Percentiles rank a stretch among this genome's conserved stretches.
phyloP scores from a whole-genome alignment of 2,113 vertebrate genomes.

The Halichoerus grypus region DNA sequence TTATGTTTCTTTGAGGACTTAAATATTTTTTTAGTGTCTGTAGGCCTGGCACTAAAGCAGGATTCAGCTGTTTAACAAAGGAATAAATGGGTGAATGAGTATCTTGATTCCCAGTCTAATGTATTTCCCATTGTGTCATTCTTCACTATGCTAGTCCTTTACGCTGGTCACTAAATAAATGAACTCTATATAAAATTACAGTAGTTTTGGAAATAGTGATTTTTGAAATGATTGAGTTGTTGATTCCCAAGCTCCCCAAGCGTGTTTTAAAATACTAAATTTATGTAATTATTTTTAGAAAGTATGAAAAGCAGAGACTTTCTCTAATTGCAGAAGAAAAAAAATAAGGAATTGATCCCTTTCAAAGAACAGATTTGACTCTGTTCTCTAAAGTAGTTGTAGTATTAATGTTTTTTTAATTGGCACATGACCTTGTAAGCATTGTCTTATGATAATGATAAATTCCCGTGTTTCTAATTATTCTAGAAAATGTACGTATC shows the following conservation, averaged over 20 bases:
- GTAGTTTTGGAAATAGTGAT: not conserved
- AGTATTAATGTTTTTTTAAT: not conserved
- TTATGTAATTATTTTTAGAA: conserved; percentile 52
- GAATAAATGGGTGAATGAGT: not conserved
- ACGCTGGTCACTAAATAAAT: not conserved
- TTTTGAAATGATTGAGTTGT: conserved; percentile 54
- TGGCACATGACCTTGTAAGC: not conserved
- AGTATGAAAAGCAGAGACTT: not conserved
- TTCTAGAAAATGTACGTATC: conserved; percentile 17
- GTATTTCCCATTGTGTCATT: not conserved
- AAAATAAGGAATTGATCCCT: not conserved
- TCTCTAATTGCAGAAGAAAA: conserved; percentile 30
- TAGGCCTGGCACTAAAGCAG: not conserved
- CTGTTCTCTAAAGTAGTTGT: not conserved
- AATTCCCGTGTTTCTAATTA: conserved; percentile 27
- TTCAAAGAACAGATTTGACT: conserved; percentile 31
- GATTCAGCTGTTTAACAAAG: not conserved
- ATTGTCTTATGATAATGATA: conserved; percentile 24
- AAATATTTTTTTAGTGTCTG: not conserved
- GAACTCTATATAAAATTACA: conserved; percentile 6
- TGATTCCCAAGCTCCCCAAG: not conserved
- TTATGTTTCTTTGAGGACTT: conserved; percentile 17
- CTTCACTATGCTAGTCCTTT: not conserved
- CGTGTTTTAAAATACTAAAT: conserved; percentile 24
- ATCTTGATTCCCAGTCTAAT: not conserved